phyloP scores from a whole-genome alignment of 2,888 invertebrate species.

The Furcula furcula region DNA sequence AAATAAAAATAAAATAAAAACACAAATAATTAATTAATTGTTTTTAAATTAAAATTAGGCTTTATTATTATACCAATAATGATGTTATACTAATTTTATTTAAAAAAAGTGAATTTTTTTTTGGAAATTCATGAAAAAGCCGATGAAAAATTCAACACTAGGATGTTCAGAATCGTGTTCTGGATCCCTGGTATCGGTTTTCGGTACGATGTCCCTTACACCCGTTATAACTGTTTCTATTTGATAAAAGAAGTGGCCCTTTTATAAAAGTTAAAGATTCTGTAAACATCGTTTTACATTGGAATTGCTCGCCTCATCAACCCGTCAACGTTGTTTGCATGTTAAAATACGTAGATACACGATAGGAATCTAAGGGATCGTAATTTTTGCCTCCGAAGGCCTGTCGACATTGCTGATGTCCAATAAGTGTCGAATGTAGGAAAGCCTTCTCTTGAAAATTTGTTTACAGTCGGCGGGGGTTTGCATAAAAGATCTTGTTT shows the following conservation, averaged over 20 bases:
- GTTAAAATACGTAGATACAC: conserved; percentile 2
- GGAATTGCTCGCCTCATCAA: conserved; percentile 2
- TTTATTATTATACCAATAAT: too few relatives aligned
- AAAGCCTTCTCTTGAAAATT: conserved; percentile 7
- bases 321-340: conserved; percentile 4
- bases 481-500: neutral
- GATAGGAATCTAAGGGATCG: conserved; percentile 8
- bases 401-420: conserved; percentile 12
- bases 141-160: too few relatives aligned
- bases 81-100: too few relatives aligned
- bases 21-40: too few relatives aligned
- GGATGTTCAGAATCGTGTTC: too few relatives aligned
- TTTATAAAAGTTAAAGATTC: neutral
- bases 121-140: too few relatives aligned
- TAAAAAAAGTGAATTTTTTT: too few relatives aligned
- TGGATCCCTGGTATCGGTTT: too few relatives aligned
- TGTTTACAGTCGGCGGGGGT: conserved; percentile 3
- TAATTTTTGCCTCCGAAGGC: conserved; percentile 12
- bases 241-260: neutral
- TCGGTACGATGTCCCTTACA: too few relatives aligned
- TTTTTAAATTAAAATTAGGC: too few relatives aligned
- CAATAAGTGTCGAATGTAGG: conserved; percentile 18
- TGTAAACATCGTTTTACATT: neutral
- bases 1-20: too few relatives aligned
- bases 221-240: too few relatives aligned